Base-by-base conservation (phyloP, 2,113 vertebrate species). In the Sylvia atricapilla region DNA sequence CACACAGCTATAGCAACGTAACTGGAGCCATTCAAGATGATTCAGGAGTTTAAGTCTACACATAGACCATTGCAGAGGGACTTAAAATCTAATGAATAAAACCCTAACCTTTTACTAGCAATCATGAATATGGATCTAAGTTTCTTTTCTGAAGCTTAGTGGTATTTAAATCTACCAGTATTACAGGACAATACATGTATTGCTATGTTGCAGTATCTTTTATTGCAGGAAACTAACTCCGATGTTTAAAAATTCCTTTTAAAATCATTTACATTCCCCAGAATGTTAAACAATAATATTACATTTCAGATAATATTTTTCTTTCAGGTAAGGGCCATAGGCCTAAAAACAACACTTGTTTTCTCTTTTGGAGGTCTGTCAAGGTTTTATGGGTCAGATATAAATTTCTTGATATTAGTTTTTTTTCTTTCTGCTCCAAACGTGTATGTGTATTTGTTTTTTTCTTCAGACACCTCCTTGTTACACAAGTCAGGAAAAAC, bases 1-100 rank as follows among this genome's bases (percentile, higher is more conserved):
- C 37, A 63, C 37, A 63, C n/a, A 79, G n/a, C 23, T 83, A 53
- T 2, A 76, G 53, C 15, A 68, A 55, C 0, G 0, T 41, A 69
- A 92, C 47, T 30, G 15, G 11, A 77, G 49, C 59, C 35, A 37
- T 66, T 69, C 23, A 53, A 62, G 31, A 60, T 44, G 22, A 77
- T 80, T 76, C 44, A 64, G 46, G 58, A 92, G 53, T 90, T 74
- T 39, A 59, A 72, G 44, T 70, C 64, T 77, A 46, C n/a, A 70
- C 33, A 21, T 3, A 87, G 55, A 84, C 43, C 11, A n/a, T 16
- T 78, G 50, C 39, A 70, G 39, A 83, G 39, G 73, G 19, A 78
- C 66, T 70, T 80, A 60, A 91, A 85, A 92, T 58, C 41, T 73
- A 93, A 56, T 27, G 8, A 20, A 17, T 64, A 55, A 55, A 46